phyloP scores from a whole-genome alignment of 1,140 invertebrate genomes.

The Camponotus pennsylvanicus region DNA sequence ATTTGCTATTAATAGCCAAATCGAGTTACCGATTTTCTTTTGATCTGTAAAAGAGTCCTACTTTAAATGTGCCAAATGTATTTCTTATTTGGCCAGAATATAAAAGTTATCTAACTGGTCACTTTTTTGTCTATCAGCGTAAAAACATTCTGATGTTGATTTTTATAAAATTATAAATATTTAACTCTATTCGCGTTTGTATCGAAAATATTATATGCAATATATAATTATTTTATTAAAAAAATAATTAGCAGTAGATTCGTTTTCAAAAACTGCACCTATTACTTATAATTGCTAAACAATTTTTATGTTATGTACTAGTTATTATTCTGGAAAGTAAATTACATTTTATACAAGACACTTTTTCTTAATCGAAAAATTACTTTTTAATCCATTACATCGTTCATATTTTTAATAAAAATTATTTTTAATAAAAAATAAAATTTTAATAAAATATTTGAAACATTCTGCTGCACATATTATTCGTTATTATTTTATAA shows the following conservation, averaged over 20 bases:
- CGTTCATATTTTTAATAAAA: background rate
- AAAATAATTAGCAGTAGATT: background rate
- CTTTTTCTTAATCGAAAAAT: background rate
- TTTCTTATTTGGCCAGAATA: slow-evolving; percentile 73
- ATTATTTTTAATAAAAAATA: background rate
- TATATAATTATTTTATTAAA: background rate
- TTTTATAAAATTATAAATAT: background rate
- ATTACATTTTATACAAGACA: background rate
- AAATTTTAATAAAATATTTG: no score
- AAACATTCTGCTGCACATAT: background rate
- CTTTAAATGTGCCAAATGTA: slow-evolving; percentile 75
- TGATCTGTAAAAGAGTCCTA: slow-evolving; percentile 53
- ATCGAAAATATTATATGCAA: background rate
- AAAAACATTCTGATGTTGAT: slow-evolving; percentile 12
- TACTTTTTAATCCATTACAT: background rate
- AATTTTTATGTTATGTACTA: no score
- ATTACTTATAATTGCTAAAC: no score
- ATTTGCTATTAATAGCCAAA: slow-evolving; percentile 68
- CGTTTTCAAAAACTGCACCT: background rate
- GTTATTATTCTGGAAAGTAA: no score
- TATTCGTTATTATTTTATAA: background rate
- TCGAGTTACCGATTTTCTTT: slow-evolving; percentile 75
- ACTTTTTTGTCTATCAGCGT: slow-evolving; percentile 25
- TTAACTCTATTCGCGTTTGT: background rate
- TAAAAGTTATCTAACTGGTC: slow-evolving; percentile 40